Percentiles rank a stretch among this genome's conserved stretches.
Conservation (phyloP, 2,113 vertebrate species). For the Potamarius usumacintae region DNA sequence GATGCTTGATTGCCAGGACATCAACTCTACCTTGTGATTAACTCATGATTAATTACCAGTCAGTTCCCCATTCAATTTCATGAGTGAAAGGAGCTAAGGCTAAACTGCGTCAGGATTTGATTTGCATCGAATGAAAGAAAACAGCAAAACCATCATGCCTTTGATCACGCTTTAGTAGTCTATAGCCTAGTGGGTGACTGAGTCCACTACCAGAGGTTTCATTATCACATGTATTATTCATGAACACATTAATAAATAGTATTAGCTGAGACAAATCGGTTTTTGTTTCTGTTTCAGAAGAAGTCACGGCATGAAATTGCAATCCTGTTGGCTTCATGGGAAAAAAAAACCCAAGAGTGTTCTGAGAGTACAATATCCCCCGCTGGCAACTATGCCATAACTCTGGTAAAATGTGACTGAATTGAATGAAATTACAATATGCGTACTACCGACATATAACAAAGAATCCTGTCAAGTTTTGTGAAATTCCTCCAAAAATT, state of each 20-base stretch:
- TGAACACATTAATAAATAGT: background rate
- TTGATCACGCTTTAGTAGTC: background rate
- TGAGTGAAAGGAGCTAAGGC: background rate
- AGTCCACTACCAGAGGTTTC: background rate
- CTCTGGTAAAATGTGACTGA: too few relatives aligned
- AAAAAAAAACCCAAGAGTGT: background rate
- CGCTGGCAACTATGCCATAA: too few relatives aligned
- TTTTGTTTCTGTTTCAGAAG: background rate
- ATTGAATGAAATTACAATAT: too few relatives aligned
- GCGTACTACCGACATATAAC: too few relatives aligned
- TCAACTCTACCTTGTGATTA: background rate
- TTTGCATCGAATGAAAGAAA: background rate
- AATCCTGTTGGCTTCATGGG: background rate
- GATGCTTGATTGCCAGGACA: background rate
- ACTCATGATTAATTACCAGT: background rate
- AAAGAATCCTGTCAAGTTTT: too few relatives aligned
- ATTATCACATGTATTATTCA: background rate
- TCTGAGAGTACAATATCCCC: too few relatives aligned
- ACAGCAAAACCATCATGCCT: background rate
- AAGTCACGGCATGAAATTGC: background rate
- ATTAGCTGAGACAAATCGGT: background rate
- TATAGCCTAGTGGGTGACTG: background rate
- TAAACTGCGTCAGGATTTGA: background rate
- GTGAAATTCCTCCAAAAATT: too few relatives aligned
- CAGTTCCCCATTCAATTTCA: background rate